A percentile compares a stretch with the other conserved stretches of the same genome.
phyloP scores from a whole-genome alignment of 1,140 invertebrate genomes.

The Tribolium madens region DNA sequence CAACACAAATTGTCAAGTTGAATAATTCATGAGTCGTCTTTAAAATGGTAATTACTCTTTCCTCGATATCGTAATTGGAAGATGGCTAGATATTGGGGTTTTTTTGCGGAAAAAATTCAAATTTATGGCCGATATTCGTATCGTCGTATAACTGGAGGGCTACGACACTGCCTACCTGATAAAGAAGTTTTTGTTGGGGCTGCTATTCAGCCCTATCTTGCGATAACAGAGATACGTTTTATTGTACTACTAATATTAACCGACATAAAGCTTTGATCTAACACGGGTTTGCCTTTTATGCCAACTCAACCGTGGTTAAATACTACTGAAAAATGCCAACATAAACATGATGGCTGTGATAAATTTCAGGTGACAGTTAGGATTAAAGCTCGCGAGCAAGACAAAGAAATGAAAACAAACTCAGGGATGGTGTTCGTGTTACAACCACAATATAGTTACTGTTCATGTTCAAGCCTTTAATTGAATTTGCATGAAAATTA shows the following conservation, averaged over 20 bases:
- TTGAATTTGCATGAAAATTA: slow-evolving; percentile 38
- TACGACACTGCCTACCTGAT: slow-evolving; percentile 36
- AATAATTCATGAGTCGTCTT: slow-evolving; percentile 25
- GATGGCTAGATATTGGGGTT: slow-evolving; percentile 14
- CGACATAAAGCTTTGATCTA: slow-evolving; percentile 34
- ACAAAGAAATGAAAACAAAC: not conserved
- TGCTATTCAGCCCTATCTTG: slow-evolving; percentile 18
- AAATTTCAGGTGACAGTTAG: slow-evolving; percentile 32
- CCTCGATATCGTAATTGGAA: slow-evolving; percentile 13
- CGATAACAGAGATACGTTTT: slow-evolving; percentile 37
- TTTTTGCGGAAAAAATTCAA: slow-evolving; percentile 17
- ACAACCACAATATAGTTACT: slow-evolving; percentile 12
- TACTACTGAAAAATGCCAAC: slow-evolving; percentile 31
- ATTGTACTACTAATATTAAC: slow-evolving; percentile 37
- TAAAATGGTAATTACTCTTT: slow-evolving; percentile 29
- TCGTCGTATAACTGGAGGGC: slow-evolving; percentile 34
- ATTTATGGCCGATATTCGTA: slow-evolving; percentile 30
- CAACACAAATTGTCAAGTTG: slow-evolving; percentile 17
- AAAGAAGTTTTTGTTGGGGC: slow-evolving; percentile 33
- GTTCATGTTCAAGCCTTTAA: slow-evolving; percentile 27
- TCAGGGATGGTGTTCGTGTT: not conserved
- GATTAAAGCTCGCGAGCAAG: not conserved
- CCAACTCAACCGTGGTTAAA: slow-evolving; percentile 31
- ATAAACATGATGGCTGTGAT: slow-evolving; percentile 17
- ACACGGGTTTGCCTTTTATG: slow-evolving; percentile 28